These are phyloP conservation scores for Hirtodrosophila alboralis DNA, from an alignment of 2,888 invertebrate species.

Conservation along the genomic window DNA sequence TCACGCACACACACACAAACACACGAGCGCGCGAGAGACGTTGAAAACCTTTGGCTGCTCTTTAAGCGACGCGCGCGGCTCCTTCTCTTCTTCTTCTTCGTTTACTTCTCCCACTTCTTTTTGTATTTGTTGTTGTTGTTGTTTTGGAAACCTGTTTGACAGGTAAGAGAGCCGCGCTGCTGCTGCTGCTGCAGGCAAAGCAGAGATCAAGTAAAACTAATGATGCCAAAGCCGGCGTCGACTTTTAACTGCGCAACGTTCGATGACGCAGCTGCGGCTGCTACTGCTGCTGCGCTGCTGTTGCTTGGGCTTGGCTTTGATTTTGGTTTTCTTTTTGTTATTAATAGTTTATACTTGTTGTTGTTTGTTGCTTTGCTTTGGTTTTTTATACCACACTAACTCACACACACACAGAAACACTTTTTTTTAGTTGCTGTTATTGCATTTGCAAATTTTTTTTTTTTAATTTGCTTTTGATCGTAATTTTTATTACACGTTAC, in stretches of 20 bases:
- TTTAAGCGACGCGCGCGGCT: conserved; percentile 47
- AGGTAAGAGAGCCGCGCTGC: conserved; percentile 66
- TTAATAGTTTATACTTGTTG: conserved; percentile 20
- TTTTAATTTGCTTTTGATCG: conserved; percentile 24
- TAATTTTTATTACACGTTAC: conserved; percentile 13
- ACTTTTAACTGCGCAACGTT: conserved; percentile 27
- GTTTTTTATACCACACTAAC: conserved; percentile 19
- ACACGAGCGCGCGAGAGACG: not conserved
- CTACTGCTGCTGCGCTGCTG: conserved; percentile 14
- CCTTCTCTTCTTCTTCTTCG: conserved; percentile 36
- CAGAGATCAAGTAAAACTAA: conserved; percentile 65
- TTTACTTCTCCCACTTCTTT: conserved; percentile 15
- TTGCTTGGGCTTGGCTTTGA: conserved; percentile 31
- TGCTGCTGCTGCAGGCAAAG: conserved; percentile 10
- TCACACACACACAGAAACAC: conserved; percentile 11
- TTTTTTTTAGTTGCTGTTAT: conserved; percentile 21
- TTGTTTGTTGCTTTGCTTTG: conserved; percentile 13
- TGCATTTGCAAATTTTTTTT: conserved; percentile 32
- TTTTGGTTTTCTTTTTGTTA: conserved; percentile 33
- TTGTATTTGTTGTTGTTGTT: conserved; percentile 42
- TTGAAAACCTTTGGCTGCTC: conserved; percentile 37
- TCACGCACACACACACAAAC: conserved; percentile 17
- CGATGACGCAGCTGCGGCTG: conserved; percentile 63
- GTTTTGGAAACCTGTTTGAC: conserved; percentile 77
- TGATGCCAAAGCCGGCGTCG: conserved; percentile 74